Percentiles rank a stretch among this genome's conserved stretches.
Conservation (phyloP, 2,113 vertebrate species). For the Alces alces region DNA sequence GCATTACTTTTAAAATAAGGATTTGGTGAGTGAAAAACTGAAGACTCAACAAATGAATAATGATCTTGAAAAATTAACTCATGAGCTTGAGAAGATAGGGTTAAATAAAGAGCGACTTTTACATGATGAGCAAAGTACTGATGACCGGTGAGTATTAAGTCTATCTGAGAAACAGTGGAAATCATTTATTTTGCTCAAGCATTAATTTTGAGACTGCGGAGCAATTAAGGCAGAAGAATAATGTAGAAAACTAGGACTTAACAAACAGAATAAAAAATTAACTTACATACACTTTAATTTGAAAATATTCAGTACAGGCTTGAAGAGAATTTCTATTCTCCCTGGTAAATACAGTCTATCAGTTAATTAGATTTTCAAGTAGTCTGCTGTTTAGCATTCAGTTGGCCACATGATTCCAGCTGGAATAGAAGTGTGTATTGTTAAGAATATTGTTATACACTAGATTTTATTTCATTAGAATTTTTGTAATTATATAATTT, state of each 20-base stretch:
- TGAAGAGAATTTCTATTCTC: neutral
- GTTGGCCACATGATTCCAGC: neutral
- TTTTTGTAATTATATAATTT: neutral
- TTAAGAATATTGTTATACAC: neutral
- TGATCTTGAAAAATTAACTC: slow-evolving; percentile 95
- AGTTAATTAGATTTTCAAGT: slow-evolving; percentile 14
- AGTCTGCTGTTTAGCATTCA: neutral
- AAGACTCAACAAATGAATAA: slow-evolving; percentile 97
- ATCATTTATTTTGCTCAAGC: neutral
- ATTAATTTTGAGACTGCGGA: neutral
- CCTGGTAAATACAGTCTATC: neutral
- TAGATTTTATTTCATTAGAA: slow-evolving; percentile 3
- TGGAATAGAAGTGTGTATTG: neutral
- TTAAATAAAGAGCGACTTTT: slow-evolving; percentile 96
- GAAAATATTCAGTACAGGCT: neutral
- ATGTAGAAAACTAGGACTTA: neutral
- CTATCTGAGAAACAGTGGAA: neutral
- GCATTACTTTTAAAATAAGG: slow-evolving; percentile 80
- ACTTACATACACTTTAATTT: neutral
- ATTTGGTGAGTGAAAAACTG: slow-evolving; percentile 96
- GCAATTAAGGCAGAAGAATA: neutral
- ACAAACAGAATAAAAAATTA: neutral
- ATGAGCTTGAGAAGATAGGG: slow-evolving; percentile 98
- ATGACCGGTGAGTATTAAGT: slow-evolving; percentile 87
- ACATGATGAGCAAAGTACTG: slow-evolving; percentile 92